Evolutionary conservation across 1,140 invertebrate genomes (phyloP), one percentile per base, ranked within the genome.

Genomic region (Zaprionus inermis): DNA sequence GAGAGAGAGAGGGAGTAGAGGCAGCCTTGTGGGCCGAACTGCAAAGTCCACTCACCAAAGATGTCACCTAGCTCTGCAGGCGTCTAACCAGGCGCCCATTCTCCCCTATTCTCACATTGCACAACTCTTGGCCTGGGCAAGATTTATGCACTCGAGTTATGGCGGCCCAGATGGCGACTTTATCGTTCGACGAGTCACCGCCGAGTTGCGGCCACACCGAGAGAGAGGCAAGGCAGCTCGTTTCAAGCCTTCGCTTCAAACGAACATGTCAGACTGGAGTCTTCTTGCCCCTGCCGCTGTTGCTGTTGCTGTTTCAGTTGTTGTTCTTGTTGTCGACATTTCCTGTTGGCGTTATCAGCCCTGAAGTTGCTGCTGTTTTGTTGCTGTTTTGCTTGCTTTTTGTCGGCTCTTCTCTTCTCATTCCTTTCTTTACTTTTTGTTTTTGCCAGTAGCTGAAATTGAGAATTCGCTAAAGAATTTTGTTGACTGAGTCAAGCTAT

Each of bases 91-190:
- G 36, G 36, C 4, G 4, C 36, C 4, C 36, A 5, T 5, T 1
- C 41, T 7, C 14, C 59, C 11, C 22, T 49, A 1, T 16, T 11
- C 5, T n/a, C n/a, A n/a, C n/a, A n/a, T n/a, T n/a, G n/a, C n/a
- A n/a, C n/a, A n/a, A n/a, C n/a, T n/a, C n/a, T n/a, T n/a, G n/a
- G n/a, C n/a, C 16, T 2, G 4, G 44, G 10, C 10, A 89, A 88
- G 84, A 88, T 88, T 89, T 89, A 88, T 89, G 84, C 80, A 84
- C 68, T 68, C 84, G 72, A 89, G 84, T 84, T 89, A 88, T 88
- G 84, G 80, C 74, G 54, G 63, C 54, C 54, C 82, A 75, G 81
- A 84, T 74, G 81, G 82, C 79, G 88, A 88, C 83, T 88, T 86
- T 86, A 88, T 86, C 82, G 82, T 81, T 71, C 52, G 49, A 54